These are phyloP conservation scores for Bos taurus DNA, from an alignment of 2,113 vertebrate species.

Conservation along the genomic window ARS-UCD2.0 NC_037336.1:97875001-97875500, in stretches of 20 bases:
- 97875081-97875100: neutral
- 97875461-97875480: neutral
- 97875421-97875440: neutral
- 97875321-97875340: neutral
- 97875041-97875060: neutral
- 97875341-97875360: neutral
- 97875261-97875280: neutral
- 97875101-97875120: neutral
- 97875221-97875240: neutral
- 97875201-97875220: neutral
- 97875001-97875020: neutral
- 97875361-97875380: neutral
- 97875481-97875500: neutral
- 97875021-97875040: neutral
- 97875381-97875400: neutral
- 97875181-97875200: neutral
- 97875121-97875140: neutral
- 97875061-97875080: neutral
- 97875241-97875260: neutral
- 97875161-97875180: neutral
- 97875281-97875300: neutral
- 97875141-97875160: neutral
- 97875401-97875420: neutral
- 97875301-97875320: neutral
- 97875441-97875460: neutral